Evolutionary conservation across 1,140 invertebrate genomes (phyloP), one percentile per base, ranked within the genome.

Genomic region (Propsilocerus akamusi): DNA sequence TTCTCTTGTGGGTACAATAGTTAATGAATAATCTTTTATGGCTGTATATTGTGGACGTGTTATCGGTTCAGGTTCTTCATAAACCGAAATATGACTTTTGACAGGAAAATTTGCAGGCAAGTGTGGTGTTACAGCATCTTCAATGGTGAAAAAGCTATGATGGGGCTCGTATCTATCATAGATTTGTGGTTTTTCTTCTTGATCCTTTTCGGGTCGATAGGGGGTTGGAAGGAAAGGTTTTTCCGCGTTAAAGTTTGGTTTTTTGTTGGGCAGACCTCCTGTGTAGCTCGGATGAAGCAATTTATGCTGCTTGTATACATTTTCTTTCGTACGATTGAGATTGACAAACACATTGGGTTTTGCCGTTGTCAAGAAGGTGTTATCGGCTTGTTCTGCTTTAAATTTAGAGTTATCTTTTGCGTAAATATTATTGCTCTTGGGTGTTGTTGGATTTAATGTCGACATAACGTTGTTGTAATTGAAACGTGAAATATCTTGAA

Each of bases 101-200:
- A n/a, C n/a, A n/a, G n/a, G n/a, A n/a, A n/a, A n/a, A 5, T 0
- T 41, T 4, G 17, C 34, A 17, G 12, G 12, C 17, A 41, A 41
- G 22, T 41, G 34, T 41, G 34, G 34, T 47, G 50, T 51, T 11
- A 51, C 28, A 7, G 50, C 50, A 51, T 51, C 50, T 25, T 47
- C 46, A 47, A 51, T 47, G 7, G 50, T 51, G 24, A 51, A 51
- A 26, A 30, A 51, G 25, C 26, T 51, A 47, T 51, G 50, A 8
- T 26, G 26, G 4, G 41, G 26, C 25, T 17, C 50, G 30, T 20
- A 41, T 41, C 14, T 41, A 41, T 41, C 22, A 20, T 41, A n/a
- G n/a, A n/a, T n/a, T n/a, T n/a, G n/a, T n/a, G n/a, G n/a, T n/a
- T n/a, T n/a, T 20, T 20, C 22, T 41, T 41, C 17, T 17, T 41